These are phyloP conservation scores for Arion vulgaris DNA, from an alignment of 1,140 invertebrate genomes.

Conservation along the genomic window DNA sequence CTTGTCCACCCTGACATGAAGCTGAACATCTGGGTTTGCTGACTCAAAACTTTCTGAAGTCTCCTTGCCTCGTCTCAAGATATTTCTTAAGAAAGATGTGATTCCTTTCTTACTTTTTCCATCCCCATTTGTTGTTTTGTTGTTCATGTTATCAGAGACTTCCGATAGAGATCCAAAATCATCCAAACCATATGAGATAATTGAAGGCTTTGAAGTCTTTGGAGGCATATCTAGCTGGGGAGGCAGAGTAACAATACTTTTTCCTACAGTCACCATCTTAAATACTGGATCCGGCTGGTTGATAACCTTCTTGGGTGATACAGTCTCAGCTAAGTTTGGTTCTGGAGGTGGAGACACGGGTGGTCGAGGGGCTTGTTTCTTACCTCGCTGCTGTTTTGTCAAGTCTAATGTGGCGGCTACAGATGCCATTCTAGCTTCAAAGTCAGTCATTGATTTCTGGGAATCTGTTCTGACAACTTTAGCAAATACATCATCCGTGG, in stretches of 20 bases:
- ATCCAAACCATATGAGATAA: slow-evolving; percentile 25
- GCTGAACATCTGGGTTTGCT: slow-evolving; percentile 51
- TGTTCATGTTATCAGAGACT: not conserved
- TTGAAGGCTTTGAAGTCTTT: not conserved
- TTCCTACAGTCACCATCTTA: slow-evolving; percentile 63
- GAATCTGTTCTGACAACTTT: slow-evolving; percentile 36
- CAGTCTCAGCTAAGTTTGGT: slow-evolving; percentile 24
- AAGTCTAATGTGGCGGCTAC: slow-evolving; percentile 58
- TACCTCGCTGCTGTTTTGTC: slow-evolving; percentile 51
- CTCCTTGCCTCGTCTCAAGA: slow-evolving; percentile 59
- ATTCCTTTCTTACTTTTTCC: slow-evolving; percentile 55
- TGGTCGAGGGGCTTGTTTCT: slow-evolving; percentile 60
- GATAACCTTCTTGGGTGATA: slow-evolving; percentile 38
- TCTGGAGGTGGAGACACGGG: slow-evolving; percentile 60
- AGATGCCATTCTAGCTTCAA: slow-evolving; percentile 63
- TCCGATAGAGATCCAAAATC: slow-evolving; percentile 18
- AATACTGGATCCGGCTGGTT: slow-evolving; percentile 57
- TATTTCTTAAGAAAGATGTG: slow-evolving; percentile 62
- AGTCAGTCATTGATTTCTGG: slow-evolving; percentile 44
- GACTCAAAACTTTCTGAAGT: slow-evolving; percentile 47
- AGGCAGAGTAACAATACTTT: slow-evolving; percentile 48
- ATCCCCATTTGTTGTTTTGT: slow-evolving; percentile 16
- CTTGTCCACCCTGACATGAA: slow-evolving; percentile 21
- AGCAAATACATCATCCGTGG: slow-evolving; percentile 37
- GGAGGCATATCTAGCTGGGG: slow-evolving; percentile 31